Evolutionary conservation across 2,888 invertebrate genomes (phyloP), one percentile per base, ranked within the genome.

Genomic region (Ophioninae sp.): DNA sequence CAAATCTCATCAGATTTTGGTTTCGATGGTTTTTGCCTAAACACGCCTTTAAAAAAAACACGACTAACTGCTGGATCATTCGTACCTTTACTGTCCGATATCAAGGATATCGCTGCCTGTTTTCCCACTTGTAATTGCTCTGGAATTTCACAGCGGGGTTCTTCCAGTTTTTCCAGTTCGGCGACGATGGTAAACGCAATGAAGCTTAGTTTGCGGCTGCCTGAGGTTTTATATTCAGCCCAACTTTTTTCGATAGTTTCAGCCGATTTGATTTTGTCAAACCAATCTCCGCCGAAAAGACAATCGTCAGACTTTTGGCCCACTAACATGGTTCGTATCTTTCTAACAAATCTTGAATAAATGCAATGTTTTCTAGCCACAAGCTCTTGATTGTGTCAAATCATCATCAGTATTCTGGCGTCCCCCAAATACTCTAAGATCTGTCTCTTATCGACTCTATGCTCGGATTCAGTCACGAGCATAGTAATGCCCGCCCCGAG

Each of bases 191-290:
- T 30, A 37, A 13, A 37, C 37, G 37, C 7, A 20, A 8, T 20
- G 75, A 6, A 7, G 21, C 5, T 21, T 21, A 21, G 8, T 65
- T 75, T 39, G 61, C 41, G 6, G 61, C 6, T n/a, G 41, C 10
- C 21, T 57, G 75, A 6, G 37, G 56, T 37, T 65, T 75, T 7
- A 75, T 57, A n/a, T 65, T 65, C 10, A 65, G 44, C 1, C 65
- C 74, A n/a, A 77, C 41, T 72, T 80, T 80, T 82, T 20, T 82
- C 82, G 20, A 81, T 65, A 1, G 56, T 41, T 30, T 85, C 70
- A 2, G 68, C 62, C 1, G 77, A 61, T 21, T 83, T 85, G 13
- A 83, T 78, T 8, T 62, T 79, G 7, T 85, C 76, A 0, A 69
- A n/a, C 6, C 82, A 62, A 13, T 80, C 73, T 39, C 77, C 7